A percentile compares a stretch with the other conserved stretches of the same genome.
Evolutionary conservation across 2,888 invertebrate genomes (phyloP).

Genomic region (Lycophotia porphyrea): DNA sequence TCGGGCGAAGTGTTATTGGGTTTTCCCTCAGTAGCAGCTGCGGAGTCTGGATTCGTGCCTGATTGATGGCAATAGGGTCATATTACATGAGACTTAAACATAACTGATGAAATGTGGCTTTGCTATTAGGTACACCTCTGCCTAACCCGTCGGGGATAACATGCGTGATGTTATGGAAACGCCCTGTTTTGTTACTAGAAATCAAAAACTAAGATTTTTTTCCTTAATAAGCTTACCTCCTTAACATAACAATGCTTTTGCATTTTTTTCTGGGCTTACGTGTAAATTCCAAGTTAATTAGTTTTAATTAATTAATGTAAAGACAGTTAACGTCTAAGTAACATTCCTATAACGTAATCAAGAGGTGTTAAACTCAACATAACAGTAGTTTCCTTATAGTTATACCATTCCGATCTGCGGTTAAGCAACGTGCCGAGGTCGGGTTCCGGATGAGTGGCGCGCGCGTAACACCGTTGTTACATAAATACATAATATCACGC

Average conservation of each 20-base stretch:
- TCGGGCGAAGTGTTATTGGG: too few relatives aligned
- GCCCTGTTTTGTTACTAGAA: too few relatives aligned
- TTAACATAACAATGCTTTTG: not conserved
- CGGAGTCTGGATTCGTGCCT: too few relatives aligned
- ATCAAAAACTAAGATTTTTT: too few relatives aligned
- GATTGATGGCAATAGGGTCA: too few relatives aligned
- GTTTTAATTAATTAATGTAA: not conserved
- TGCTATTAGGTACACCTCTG: too few relatives aligned
- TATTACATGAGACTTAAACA: too few relatives aligned
- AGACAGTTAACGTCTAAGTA: not conserved
- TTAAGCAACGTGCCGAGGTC: conserved; percentile 46
- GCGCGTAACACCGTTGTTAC: conserved; percentile 46
- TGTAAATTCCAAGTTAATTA: not conserved
- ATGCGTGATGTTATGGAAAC: too few relatives aligned
- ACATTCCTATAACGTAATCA: conserved; percentile 15
- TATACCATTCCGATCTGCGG: conserved; percentile 17
- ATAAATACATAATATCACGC: conserved; percentile 43
- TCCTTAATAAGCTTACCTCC: too few relatives aligned
- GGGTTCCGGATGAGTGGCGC: conserved; percentile 47
- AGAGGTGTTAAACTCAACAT: conserved; percentile 8
- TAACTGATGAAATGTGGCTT: too few relatives aligned
- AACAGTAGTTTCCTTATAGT: conserved; percentile 48
- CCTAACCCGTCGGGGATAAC: too few relatives aligned
- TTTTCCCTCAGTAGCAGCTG: too few relatives aligned
- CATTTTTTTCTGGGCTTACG: not conserved